Evolutionary conservation across 2,113 vertebrate species (phyloP).

Genomic region (Orientallactaga bullata): DNA sequence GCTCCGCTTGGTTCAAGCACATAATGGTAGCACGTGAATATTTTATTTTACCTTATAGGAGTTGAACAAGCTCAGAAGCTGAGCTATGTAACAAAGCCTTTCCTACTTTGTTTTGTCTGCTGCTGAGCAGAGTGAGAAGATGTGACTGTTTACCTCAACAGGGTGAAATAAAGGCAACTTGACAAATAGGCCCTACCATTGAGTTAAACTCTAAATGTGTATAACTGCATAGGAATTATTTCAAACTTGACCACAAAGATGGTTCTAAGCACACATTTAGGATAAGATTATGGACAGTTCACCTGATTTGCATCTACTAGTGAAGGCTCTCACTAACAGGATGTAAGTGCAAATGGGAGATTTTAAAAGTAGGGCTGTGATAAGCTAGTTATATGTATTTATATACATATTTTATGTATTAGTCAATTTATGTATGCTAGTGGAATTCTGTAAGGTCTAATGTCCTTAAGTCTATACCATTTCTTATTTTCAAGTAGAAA

Average conservation of each 20-base stretch:
- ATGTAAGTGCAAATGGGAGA: background rate
- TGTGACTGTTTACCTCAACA: background rate
- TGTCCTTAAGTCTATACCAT: background rate
- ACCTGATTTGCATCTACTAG: background rate
- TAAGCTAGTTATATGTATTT: background rate
- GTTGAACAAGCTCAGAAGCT: conserved; percentile 46
- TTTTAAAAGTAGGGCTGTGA: conserved; percentile 4
- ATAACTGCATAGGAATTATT: background rate
- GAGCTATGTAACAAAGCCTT: background rate
- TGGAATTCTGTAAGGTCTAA: background rate
- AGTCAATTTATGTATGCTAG: background rate
- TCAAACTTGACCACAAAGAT: conserved; percentile 4
- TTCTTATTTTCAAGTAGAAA: conserved; percentile 46
- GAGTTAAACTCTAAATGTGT: background rate
- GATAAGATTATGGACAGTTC: background rate
- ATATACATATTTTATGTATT: too few relatives aligned
- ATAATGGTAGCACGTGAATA: conserved; percentile 57
- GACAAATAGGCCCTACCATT: background rate
- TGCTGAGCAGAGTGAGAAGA: background rate
- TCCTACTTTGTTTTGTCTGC: conserved; percentile 3
- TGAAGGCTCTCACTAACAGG: background rate
- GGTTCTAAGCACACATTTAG: background rate
- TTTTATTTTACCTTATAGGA: conserved; percentile 63
- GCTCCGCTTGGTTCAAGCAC: conserved; percentile 16
- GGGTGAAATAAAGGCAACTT: background rate